Evolutionary conservation across 2,888 invertebrate species (phyloP), one percentile per base, ranked within the genome.

Genomic region (Oasisia sp.): DNA sequence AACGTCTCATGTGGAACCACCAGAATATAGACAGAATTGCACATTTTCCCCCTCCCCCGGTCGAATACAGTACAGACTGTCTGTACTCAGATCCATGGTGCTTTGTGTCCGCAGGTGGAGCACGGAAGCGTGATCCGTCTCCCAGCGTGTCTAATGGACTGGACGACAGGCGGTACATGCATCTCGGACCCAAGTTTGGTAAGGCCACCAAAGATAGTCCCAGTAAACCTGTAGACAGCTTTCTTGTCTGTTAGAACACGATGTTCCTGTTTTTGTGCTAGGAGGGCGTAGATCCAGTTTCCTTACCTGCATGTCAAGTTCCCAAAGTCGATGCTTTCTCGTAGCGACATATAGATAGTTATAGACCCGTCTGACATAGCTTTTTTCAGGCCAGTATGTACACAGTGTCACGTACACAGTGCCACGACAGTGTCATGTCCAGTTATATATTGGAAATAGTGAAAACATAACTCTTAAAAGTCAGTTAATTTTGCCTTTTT

Each of bases 51-150:
- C 38, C 38, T 4, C 38, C 38, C 38, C 38, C 38, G 4, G 4
- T 56, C 2, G 19, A 56, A 56, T 56, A 56, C 11, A 74, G 27
- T 74, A 27, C 74, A 74, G 7, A 7, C 74, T 74, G 19, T 74
- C 27, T 27, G 14, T 50, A 50, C 50, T 0, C 12, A 9, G 14
- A 9, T 9, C 50, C 50, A 7, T 74, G 27, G 7, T 74, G 27
- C 27, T n/a, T 74, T 19, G 27, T 74, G 74, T 74, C 27, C 7
- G 27, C 74, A n/a, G 93, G 92, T 0, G 97, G 97, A n/a, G 95
- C 97, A 91, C 97, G 98, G 92, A 98, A 98, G 94, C 97, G 98
- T 9, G 98, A 99, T 96, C 98, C 99, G 0, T 99, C 99, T 0
- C 99, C 99, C 0, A 99, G 99, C 3, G 97, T 99, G 8, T 98